phyloP scores from a whole-genome alignment of 35 echinoderm and acorn worm genomes.

The Amphiura filiformis region DNA sequence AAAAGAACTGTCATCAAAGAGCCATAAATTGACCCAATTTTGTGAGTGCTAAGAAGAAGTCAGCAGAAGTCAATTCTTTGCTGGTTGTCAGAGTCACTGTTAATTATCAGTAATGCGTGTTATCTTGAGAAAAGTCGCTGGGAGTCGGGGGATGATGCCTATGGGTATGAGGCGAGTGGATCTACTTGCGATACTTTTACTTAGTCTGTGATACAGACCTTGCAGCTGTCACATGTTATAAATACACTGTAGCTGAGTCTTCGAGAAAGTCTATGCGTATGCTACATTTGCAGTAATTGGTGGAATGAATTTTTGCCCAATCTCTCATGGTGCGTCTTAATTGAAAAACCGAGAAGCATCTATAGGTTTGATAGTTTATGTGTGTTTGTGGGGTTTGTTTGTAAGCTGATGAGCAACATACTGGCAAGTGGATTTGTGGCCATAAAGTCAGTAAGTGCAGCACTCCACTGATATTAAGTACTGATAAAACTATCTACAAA shows the following conservation, averaged over 20 bases:
- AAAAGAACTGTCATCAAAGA: conserved; percentile 4
- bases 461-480: too few relatives aligned
- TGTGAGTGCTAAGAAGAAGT: background rate
- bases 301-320: conserved; percentile 8
- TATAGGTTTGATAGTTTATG: background rate
- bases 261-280: too few relatives aligned
- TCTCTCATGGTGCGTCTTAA: conserved; percentile 1
- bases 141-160: background rate
- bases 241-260: too few relatives aligned
- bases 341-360: background rate
- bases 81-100: background rate
- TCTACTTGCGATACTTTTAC: background rate
- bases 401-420: background rate
- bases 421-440: background rate
- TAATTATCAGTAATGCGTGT: conserved; percentile 6
- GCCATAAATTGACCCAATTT: conserved; percentile 12
- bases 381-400: background rate
- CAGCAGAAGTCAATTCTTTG: background rate
- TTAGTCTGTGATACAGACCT: too few relatives aligned
- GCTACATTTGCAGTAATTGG: background rate
- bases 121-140: background rate
- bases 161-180: background rate
- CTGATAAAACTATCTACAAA: too few relatives aligned
- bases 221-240: too few relatives aligned
- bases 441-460: too few relatives aligned